phyloP scores from a whole-genome alignment of 35 echinoderm and acorn worm genomes.

The Heliocidaris erythrogramma region DNA sequence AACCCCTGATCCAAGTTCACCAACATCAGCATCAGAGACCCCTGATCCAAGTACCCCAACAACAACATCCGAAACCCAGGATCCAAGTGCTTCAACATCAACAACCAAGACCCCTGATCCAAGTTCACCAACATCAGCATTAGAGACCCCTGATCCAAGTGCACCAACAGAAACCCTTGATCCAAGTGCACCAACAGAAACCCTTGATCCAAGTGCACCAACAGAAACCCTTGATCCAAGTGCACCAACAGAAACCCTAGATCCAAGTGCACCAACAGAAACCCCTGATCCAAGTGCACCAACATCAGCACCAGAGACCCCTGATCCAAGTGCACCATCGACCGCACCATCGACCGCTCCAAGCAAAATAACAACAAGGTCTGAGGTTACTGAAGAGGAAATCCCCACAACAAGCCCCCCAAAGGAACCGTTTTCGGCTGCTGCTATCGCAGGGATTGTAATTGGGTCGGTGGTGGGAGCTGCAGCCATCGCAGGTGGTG shows the following conservation, averaged over 20 bases:
- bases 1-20: background rate
- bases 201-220: background rate
- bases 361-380: background rate
- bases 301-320: no score
- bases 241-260: background rate
- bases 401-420: background rate
- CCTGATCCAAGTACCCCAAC: background rate
- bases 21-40: background rate
- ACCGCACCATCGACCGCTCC: background rate
- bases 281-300: background rate
- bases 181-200: background rate
- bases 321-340: background rate
- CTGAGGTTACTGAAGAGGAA: background rate
- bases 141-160: no score
- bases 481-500: background rate
- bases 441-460: background rate
- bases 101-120: background rate
- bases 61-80: background rate
- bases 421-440: background rate
- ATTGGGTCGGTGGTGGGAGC: background rate
- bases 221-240: background rate
- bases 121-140: background rate
- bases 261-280: background rate
- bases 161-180: background rate
- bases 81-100: background rate